phyloP scores from a whole-genome alignment of 2,113 vertebrate species.

The rat (Rattus norvegicus) region GRCr8 NC_086026.1:50025001-50025500 shows the following conservation, averaged over 20 bases:
- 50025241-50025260: no score
- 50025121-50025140: rapidly evolving
- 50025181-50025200: not conserved
- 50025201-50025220: no score
- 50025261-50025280: no score
- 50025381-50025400: not conserved
- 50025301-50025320: not conserved
- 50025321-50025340: not conserved
- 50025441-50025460: not conserved
- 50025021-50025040: not conserved
- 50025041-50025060: not conserved
- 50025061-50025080: not conserved
- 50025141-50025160: not conserved
- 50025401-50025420: no score
- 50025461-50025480: not conserved
- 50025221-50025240: no score
- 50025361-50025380: not conserved
- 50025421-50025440: not conserved
- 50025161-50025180: not conserved
- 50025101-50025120: no score
- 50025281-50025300: no score
- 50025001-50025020: constrained; percentile 2
- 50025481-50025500: not conserved
- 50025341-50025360: not conserved
- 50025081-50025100: rapidly evolving